Evolutionary conservation across 2,888 invertebrate genomes (phyloP), one percentile per base, ranked within the genome.

Genomic region (Tenthredo livida): DNA sequence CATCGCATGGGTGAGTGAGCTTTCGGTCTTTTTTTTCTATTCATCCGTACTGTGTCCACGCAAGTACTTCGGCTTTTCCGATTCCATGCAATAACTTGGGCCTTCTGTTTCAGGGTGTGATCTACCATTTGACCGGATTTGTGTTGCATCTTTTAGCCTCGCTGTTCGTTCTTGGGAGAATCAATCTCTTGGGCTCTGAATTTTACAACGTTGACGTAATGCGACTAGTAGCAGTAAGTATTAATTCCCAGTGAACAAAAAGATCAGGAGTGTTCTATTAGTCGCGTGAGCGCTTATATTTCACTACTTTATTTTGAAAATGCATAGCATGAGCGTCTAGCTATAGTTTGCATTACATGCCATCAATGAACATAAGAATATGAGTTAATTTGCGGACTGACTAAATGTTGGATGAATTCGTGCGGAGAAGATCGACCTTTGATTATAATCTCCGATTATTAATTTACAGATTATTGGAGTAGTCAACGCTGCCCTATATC

Each of bases 71-170:
- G 37, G 70, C 2, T 33, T n/a, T 15, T 29, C 1, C 4, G 9
- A 70, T 29, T 29, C 15, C 7, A 33, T 37, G 61, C 29, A 33
- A 37, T n/a, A 70, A 37, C 33, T 33, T 29, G 4, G 17, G 10
- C 50, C 47, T 78, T 87, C 77, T 85, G 85, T 50, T 77, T 12
- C 10, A 77, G 77, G 77, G 54, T 29, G 54, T 77, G 33, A 94
- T 97, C 86, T 97, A 97, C 90, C 97, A 97, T 89, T 95, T 95
- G 10, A 93, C 96, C 85, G 97, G 96, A 4, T 96, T 95, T 88
- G 93, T 97, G 78, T 92, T 97, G 86, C 95, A 97, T 88, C 91
- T 97, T 82, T 95, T 96, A 80, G 96, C 97, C 7, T 96, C 96
- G 12, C 92, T 96, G 65, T 95, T 95, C 0, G 94, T 97, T 73